These are phyloP conservation scores for Limnephilus rhombicus DNA, from an alignment of 2,888 invertebrate genomes.

Conservation along the genomic window DNA sequence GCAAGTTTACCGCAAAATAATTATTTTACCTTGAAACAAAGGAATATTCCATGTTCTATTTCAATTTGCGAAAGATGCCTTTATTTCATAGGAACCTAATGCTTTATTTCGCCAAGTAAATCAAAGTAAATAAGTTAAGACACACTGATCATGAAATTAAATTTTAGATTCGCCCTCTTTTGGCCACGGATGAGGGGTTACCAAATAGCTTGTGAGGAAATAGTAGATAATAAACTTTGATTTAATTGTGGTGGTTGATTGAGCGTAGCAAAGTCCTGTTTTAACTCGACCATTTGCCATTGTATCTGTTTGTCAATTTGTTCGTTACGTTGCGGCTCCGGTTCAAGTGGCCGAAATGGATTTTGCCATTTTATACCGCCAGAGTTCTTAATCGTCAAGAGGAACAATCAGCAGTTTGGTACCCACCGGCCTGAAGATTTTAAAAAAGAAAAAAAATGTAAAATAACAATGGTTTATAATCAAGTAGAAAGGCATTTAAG, in stretches of 20 bases:
- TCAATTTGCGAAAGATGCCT: background rate
- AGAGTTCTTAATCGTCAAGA: too few relatives aligned
- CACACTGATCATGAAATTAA: slow-evolving; percentile 7
- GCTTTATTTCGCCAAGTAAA: slow-evolving; percentile 3
- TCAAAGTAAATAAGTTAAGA: slow-evolving; percentile 23
- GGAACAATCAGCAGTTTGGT: too few relatives aligned
- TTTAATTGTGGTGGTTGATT: background rate
- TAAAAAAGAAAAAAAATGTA: too few relatives aligned
- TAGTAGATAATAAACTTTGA: background rate
- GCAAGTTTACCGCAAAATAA: slow-evolving; percentile 5
- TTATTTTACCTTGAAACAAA: slow-evolving; percentile 7
- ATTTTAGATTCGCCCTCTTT: background rate
- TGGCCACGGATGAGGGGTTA: background rate
- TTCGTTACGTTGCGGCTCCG: too few relatives aligned
- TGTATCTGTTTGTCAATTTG: too few relatives aligned
- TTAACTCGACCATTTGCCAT: too few relatives aligned
- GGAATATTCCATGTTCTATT: background rate
- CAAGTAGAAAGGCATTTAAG: too few relatives aligned
- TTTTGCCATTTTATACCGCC: too few relatives aligned
- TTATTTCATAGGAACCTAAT: background rate
- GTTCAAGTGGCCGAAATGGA: too few relatives aligned
- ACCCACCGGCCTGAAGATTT: too few relatives aligned
- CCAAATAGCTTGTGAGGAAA: background rate
- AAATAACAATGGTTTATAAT: too few relatives aligned
- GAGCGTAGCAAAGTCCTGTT: too few relatives aligned